These are phyloP conservation scores for Thermophis baileyi DNA, from an alignment of 2,113 vertebrate genomes.

Conservation along the genomic window DNA sequence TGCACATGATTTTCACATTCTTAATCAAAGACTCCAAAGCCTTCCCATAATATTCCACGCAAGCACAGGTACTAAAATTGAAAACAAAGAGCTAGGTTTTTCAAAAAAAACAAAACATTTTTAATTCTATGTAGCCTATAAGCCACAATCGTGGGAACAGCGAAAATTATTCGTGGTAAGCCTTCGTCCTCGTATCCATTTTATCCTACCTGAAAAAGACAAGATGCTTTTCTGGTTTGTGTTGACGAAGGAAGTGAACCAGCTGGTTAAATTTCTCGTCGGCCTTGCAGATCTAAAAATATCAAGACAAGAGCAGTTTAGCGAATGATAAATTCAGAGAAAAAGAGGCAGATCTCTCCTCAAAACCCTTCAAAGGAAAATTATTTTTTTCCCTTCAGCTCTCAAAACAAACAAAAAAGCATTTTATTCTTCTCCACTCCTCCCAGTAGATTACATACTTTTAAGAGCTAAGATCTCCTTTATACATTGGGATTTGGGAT, in stretches of 20 bases:
- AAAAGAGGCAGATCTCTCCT: too few relatives aligned
- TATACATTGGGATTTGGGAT: not conserved
- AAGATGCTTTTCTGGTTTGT: constrained; percentile 89
- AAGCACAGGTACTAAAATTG: constrained; percentile 84
- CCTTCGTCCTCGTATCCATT: not conserved
- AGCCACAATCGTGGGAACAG: not conserved
- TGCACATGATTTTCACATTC: constrained; percentile 78
- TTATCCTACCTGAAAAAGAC: constrained; percentile 89
- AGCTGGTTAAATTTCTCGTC: constrained; percentile 94
- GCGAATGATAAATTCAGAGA: not conserved
- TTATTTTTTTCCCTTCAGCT: not conserved
- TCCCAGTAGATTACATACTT: not conserved
- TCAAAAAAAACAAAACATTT: not conserved
- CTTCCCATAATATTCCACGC: constrained; percentile 93
- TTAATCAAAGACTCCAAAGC: constrained; percentile 83
- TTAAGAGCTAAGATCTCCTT: not conserved
- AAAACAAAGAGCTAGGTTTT: not conserved
- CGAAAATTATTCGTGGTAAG: not conserved
- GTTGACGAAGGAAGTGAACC: constrained; percentile 87
- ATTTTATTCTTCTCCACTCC: not conserved
- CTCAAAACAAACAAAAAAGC: not conserved
- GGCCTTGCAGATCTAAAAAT: constrained; percentile 79
- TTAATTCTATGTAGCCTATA: not conserved
- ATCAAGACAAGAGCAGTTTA: not conserved
- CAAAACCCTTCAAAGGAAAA: too few relatives aligned